Percentiles rank a stretch among this genome's conserved stretches.
Evolutionary conservation across 30 jellyfish, hydroid and myxozoan genomes (phyloP).

Genomic region (Hydra vulgaris): DNA sequence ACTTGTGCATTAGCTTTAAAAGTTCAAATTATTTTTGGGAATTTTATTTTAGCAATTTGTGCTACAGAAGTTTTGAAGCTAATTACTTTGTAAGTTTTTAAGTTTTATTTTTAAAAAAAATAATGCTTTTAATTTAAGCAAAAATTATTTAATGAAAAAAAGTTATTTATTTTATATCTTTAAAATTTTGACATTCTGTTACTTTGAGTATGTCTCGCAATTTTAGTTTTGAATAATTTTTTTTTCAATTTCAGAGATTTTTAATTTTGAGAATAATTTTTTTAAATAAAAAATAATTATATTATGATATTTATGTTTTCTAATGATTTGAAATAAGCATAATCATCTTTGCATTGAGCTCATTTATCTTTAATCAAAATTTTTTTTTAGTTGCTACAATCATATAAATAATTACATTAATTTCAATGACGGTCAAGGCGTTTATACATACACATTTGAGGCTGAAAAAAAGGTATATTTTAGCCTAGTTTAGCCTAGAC

Average conservation of each 20-base stretch:
- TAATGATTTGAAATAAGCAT: no score
- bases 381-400: constrained; percentile 57
- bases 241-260: no score
- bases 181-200: no score
- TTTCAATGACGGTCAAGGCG: constrained; percentile 82
- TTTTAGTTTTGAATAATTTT: no score
- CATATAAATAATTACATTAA: constrained; percentile 78
- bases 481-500: neutral
- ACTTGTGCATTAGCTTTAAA: no score
- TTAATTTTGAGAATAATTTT: no score
- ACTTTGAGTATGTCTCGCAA: no score
- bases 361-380: no score
- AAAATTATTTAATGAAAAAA: neutral
- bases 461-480: constrained; percentile 68
- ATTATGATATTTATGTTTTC: no score
- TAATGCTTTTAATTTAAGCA: neutral
- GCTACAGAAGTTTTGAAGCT: constrained; percentile 73
- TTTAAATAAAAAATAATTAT: no score
- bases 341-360: neutral
- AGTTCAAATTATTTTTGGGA: neutral
- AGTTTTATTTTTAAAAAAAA: neutral
- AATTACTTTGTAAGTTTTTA: constrained; percentile 43
- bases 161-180: no score
- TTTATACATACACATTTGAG: constrained; percentile 78
- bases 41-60: constrained; percentile 48